Percentiles rank a stretch among this genome's conserved stretches.
Conservation (phyloP, 2,113 vertebrate genomes). For the Actinemys pallida region DNA sequence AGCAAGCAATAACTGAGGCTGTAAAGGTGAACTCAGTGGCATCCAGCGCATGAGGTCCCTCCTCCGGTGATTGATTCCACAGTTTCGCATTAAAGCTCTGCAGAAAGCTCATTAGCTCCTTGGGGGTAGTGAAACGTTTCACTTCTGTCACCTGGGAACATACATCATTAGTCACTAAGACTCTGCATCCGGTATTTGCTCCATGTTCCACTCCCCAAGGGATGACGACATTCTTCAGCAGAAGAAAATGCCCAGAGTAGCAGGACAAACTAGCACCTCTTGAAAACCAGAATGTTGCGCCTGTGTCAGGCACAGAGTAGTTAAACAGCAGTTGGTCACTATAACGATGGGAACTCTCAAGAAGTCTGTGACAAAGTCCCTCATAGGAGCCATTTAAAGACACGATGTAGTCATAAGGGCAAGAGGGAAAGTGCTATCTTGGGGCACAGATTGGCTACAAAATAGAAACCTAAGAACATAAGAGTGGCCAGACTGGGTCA, state of each 20-base stretch:
- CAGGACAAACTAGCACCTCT: too few relatives aligned
- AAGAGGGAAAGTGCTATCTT: neutral
- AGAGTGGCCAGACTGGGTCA: too few relatives aligned
- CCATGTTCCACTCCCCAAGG: neutral
- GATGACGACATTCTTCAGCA: neutral
- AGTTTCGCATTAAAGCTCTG: neutral
- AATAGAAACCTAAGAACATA: too few relatives aligned
- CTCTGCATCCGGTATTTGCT: neutral
- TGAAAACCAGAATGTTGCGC: too few relatives aligned
- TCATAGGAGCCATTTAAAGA: too few relatives aligned
- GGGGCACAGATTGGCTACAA: too few relatives aligned
- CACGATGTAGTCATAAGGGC: too few relatives aligned
- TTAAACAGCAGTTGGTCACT: too few relatives aligned
- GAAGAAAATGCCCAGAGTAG: too few relatives aligned
- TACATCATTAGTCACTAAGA: neutral
- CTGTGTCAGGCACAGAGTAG: too few relatives aligned
- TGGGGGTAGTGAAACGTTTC: neutral
- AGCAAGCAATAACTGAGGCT: neutral
- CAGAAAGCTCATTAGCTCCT: neutral
- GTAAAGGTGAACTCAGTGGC: neutral
- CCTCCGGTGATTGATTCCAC: neutral
- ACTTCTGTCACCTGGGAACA: neutral
- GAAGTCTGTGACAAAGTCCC: too few relatives aligned
- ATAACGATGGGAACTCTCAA: too few relatives aligned
- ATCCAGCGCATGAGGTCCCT: rapidly evolving